Percentiles rank a stretch among this genome's conserved stretches.
phyloP scores from a whole-genome alignment of 2,888 invertebrate species.

The Schrankia costaestrigalis region DNA sequence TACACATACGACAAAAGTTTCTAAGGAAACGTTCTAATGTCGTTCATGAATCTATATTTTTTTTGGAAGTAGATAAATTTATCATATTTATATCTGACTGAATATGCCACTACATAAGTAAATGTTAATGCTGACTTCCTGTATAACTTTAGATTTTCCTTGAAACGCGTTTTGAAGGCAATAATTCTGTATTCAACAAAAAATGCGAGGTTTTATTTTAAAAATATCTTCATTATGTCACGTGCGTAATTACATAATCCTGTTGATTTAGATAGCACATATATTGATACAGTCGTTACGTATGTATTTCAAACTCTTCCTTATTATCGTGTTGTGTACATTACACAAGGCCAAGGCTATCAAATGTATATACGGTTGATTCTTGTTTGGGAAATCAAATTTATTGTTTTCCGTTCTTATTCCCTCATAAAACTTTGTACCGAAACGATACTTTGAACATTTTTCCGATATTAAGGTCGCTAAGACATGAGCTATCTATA shows the following conservation, averaged over 20 bases:
- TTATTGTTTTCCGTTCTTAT: conserved; percentile 29
- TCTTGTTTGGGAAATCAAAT: conserved; percentile 40
- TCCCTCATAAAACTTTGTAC: conserved; percentile 26
- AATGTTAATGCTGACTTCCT: no score
- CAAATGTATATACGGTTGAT: conserved; percentile 40
- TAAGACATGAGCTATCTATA: conserved; percentile 12
- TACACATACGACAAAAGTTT: not conserved
- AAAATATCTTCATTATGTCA: conserved; percentile 1
- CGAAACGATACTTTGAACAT: conserved; percentile 14
- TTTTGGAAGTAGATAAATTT: no score
- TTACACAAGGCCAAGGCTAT: conserved; percentile 62
- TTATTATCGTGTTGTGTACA: conserved; percentile 56
- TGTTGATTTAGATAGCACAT: conserved; percentile 28
- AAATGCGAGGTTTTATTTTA: not conserved
- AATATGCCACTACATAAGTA: no score
- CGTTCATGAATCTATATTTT: no score
- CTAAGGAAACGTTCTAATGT: no score
- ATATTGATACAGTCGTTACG: conserved; percentile 35
- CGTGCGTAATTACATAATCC: conserved; percentile 20
- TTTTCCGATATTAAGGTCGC: conserved; percentile 15
- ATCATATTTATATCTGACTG: no score
- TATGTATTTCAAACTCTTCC: conserved; percentile 50
- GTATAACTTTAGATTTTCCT: no score
- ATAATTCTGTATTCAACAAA: not conserved
- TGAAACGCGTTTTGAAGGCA: no score